Evolutionary conservation across 2,888 invertebrate genomes (phyloP).

Genomic region (Catotricha subobsoleta): DNA sequence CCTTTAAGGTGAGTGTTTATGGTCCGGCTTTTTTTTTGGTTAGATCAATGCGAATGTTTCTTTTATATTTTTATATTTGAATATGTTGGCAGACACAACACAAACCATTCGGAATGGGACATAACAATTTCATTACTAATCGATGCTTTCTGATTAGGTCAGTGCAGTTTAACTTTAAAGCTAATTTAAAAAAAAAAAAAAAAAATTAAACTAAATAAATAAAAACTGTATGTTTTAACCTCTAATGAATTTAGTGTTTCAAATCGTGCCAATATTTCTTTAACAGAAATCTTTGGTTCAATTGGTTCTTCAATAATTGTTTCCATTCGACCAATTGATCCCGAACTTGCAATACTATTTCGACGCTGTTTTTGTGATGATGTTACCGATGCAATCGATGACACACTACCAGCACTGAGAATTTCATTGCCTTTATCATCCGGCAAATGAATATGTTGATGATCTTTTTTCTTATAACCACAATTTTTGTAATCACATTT

Average conservation of each 20-base stretch:
- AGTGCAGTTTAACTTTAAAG: too few species aligned
- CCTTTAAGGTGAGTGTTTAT: too few species aligned
- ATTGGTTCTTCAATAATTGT: conserved; percentile 61
- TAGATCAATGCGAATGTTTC: too few species aligned
- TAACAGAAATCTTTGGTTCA: conserved; percentile 68
- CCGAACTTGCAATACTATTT: conserved; percentile 27
- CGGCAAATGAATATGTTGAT: neutral
- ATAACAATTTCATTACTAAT: too few species aligned
- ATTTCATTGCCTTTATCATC: neutral
- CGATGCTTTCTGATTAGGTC: too few species aligned
- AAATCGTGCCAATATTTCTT: conserved; percentile 64
- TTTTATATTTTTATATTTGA: too few species aligned
- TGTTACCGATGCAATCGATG: conserved; percentile 7
- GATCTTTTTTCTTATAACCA: conserved; percentile 10
- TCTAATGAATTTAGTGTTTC: conserved; percentile 41
- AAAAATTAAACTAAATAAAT: too few species aligned
- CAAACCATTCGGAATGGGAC: too few species aligned
- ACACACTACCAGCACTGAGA: neutral
- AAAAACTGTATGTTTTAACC: conserved; percentile 15
- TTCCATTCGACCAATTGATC: conserved; percentile 53
- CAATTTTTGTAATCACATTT: conserved; percentile 13
- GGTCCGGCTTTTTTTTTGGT: too few species aligned
- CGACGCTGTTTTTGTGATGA: conserved; percentile 17
- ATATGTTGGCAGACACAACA: too few species aligned
- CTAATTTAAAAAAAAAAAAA: too few species aligned